Conservation (phyloP, 1,140 invertebrate species). For the Bactericera cockerelli region DNA sequence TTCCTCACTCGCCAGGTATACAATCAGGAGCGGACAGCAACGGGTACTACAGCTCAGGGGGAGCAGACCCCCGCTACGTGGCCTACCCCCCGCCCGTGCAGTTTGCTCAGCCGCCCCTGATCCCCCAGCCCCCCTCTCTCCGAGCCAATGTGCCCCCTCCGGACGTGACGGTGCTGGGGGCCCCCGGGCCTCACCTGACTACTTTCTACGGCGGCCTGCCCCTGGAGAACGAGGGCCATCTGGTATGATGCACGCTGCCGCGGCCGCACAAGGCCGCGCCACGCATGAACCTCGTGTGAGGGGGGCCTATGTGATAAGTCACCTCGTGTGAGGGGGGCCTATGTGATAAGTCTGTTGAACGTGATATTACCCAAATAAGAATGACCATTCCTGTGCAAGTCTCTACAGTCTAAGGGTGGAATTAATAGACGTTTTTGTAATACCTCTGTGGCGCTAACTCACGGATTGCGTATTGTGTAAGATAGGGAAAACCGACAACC, state of each 20-base stretch:
- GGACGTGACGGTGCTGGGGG: conserved; percentile 27
- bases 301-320: no score
- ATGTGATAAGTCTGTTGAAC: no score
- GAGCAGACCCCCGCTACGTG: conserved; percentile 29
- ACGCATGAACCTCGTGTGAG: neutral
- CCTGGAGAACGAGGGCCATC: conserved; percentile 30
- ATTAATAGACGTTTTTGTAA: no score
- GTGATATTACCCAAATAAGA: no score
- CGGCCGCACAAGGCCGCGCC: neutral
- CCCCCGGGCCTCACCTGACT: conserved; percentile 26
- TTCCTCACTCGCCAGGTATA: no score
- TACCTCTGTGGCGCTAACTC: no score
- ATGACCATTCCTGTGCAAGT: no score
- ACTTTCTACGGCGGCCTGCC: conserved; percentile 29
- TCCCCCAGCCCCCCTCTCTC: conserved; percentile 25
- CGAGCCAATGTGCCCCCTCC: conserved; percentile 24
- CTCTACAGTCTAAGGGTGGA: no score
- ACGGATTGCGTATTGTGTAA: no score
- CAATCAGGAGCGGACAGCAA: conserved; percentile 3
- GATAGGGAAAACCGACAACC: no score
- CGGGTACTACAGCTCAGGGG: neutral
- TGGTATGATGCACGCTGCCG: conserved; percentile 26
- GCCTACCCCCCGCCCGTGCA: conserved; percentile 29
- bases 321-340: no score
- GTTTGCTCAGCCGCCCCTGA: conserved; percentile 23